Percentiles rank a stretch among this genome's conserved stretches.
Conservation (phyloP, 2,888 invertebrate genomes). For the Polietes domitor region DNA sequence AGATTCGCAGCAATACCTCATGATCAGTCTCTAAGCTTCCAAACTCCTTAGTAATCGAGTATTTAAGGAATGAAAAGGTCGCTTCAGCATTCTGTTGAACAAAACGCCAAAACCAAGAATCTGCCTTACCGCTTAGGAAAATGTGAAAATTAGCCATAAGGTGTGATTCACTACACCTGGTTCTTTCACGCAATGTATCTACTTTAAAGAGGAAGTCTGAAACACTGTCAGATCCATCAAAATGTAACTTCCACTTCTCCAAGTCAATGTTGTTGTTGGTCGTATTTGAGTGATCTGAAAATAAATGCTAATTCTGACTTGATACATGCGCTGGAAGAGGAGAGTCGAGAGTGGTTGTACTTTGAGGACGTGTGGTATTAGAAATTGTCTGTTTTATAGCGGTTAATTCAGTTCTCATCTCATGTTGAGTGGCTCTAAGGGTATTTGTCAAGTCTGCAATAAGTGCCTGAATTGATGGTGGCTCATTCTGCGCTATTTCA, state of each 20-base stretch:
- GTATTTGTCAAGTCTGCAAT: no score
- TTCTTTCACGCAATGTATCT: constrained; percentile 15
- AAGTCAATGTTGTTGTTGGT: no score
- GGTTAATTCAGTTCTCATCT: no score
- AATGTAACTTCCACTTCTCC: constrained; percentile 37
- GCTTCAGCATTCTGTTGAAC: constrained; percentile 18
- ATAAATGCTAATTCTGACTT: no score
- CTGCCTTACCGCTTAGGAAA: constrained; percentile 16
- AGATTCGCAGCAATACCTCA: constrained; percentile 15
- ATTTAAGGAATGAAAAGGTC: background rate
- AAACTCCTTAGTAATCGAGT: constrained; percentile 15
- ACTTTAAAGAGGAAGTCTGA: constrained; percentile 35
- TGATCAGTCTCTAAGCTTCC: constrained; percentile 4
- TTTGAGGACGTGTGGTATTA: no score
- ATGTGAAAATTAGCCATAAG: constrained; percentile 12
- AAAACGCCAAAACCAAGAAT: constrained; percentile 38
- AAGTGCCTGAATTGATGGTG: no score
- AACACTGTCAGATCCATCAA: constrained; percentile 27
- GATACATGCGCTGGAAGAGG: no score
- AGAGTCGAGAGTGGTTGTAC: no score
- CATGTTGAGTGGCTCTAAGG: no score
- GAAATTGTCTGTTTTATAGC: no score
- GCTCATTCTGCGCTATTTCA: no score
- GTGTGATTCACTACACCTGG: background rate
- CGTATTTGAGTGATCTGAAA: no score